Evolutionary conservation across 2,113 vertebrate genomes (phyloP), one percentile per base, ranked within the genome.

Genomic region (Buteo buteo): DNA sequence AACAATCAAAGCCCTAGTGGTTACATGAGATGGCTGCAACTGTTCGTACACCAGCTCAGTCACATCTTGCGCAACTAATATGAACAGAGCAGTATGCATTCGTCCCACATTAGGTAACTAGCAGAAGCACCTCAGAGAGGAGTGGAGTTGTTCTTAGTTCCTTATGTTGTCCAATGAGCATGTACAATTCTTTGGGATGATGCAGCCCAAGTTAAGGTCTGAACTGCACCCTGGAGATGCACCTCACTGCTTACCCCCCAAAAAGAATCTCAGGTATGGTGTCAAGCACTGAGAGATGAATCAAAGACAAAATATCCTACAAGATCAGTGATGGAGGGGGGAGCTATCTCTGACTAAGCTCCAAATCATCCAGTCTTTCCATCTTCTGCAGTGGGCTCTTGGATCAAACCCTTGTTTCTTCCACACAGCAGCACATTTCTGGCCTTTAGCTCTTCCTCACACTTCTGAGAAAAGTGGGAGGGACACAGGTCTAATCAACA

Each of bases 21-120:
- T 62, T 80, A 74, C 20, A 19, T 24, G 34, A 25, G 34, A 40
- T 11, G 19, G 28, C 50, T 20, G 18, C 44, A 84, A 20, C 32
- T 42, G 21, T 62, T 57, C 40, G 44, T 45, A 40, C 44, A 55
- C 36, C 45, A n/a, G 32, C 42, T 62, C 28, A 58, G 22, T 21
- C 5, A 0, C 15, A 50, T 36, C 59, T 71, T 52, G 32, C 29
- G 25, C 22, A 21, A 22, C 38, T 52, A 25, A 38, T 7, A n/a
- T 2, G 24, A 71, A 28, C 6, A 2, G 18, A 50, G 81, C 44
- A 17, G 50, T 24, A 59, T 0, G 1, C 9, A 3, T 45, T 64
- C 44, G 17, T 70, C 62, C 55, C 55, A 65, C 10, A 8, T 11
- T 24, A 4, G 29, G 25, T 66, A 54, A 24, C 45, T 26, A n/a